Conservation (phyloP, 2,888 invertebrate species). For the Cephus nigrinus region DNA sequence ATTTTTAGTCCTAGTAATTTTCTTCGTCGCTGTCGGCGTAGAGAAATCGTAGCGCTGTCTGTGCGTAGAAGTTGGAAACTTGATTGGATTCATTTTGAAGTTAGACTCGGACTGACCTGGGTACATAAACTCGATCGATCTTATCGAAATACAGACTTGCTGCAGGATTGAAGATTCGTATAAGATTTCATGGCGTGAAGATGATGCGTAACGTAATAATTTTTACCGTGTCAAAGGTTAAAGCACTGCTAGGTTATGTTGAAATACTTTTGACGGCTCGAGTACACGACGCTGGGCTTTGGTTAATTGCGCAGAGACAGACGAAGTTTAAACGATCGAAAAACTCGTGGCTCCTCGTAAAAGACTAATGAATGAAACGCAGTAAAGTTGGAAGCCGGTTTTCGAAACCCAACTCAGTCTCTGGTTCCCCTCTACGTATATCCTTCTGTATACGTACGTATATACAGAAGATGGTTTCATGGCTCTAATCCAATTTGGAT, state of each 20-base stretch:
- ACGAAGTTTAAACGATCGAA: constrained; percentile 1
- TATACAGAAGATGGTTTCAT: not conserved
- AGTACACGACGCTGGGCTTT: not conserved
- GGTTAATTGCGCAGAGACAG: not conserved
- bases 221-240: not conserved
- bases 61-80: not conserved
- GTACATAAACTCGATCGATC: not conserved
- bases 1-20: not conserved
- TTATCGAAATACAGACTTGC: not conserved
- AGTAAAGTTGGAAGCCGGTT: not conserved
- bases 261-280: not conserved
- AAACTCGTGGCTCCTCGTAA: constrained; percentile 9
- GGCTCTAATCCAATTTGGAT: not conserved
- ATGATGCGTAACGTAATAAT: not conserved
- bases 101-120: not conserved
- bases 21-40: not conserved
- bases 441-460: not conserved
- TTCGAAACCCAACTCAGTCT: not conserved
- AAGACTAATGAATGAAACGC: constrained; percentile 12
- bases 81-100: not conserved
- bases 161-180: not conserved
- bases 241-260: not conserved
- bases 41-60: not conserved
- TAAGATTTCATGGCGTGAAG: not conserved
- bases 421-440: not conserved